Percentiles rank a stretch among this genome's conserved stretches.
These are phyloP conservation scores for Stichopus horrens DNA, from an alignment of 53 echinoderm and acorn worm species.

Conservation along the genomic window DNA sequence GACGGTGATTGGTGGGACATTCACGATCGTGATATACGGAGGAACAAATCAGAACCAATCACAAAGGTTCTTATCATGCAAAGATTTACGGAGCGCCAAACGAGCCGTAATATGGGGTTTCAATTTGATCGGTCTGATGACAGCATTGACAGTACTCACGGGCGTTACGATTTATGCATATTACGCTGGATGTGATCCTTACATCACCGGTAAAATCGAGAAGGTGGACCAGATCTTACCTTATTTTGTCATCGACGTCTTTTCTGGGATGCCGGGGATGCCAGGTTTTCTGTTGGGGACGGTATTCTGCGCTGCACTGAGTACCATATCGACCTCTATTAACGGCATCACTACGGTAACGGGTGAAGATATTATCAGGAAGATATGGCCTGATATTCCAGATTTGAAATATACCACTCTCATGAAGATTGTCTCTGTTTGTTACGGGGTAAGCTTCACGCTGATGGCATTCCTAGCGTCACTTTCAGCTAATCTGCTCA, in stretches of 20 bases:
- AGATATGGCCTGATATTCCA: slow-evolving; percentile 14
- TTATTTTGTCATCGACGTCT: slow-evolving; percentile 26
- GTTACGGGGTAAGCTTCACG: neutral
- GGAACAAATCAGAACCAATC: slow-evolving; percentile 36
- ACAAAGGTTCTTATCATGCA: slow-evolving; percentile 32
- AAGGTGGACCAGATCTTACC: slow-evolving; percentile 18
- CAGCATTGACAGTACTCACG: neutral
- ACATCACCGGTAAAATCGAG: neutral
- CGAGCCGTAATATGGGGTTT: slow-evolving; percentile 3
- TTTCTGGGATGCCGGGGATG: neutral
- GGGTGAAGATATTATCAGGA: slow-evolving; percentile 2
- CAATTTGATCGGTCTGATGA: neutral
- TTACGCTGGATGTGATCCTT: slow-evolving; percentile 29
- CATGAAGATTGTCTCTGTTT: slow-evolving; percentile 10
- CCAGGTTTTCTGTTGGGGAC: slow-evolving; percentile 2
- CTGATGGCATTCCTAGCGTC: neutral
- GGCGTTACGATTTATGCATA: neutral
- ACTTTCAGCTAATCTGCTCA: neutral
- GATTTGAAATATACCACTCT: slow-evolving; percentile 3
- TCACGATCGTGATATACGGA: neutral
- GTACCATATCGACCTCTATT: slow-evolving; percentile 29
- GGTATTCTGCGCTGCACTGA: slow-evolving; percentile 17
- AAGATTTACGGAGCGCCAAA: slow-evolving; percentile 13
- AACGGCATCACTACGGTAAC: slow-evolving; percentile 5
- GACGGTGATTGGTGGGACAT: neutral